Conservation (phyloP, 1,140 invertebrate species). For the Drosophila ambigua region DNA sequence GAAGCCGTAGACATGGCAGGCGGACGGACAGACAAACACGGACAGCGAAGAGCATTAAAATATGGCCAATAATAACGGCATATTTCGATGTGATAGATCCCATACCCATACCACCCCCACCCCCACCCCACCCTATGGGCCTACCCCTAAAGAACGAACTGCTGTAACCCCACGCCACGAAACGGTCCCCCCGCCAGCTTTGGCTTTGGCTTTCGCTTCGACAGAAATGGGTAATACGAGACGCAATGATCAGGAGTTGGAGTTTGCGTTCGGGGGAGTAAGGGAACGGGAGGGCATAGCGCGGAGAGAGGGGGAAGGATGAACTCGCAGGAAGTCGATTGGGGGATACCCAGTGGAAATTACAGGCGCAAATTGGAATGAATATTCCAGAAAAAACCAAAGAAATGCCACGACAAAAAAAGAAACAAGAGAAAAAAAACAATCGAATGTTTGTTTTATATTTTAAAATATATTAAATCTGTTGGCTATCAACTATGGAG, state of each 20-base stretch:
- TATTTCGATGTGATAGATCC: conserved; percentile 64
- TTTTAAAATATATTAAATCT: too few relatives aligned
- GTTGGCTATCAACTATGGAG: too few relatives aligned
- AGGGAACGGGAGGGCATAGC: background rate
- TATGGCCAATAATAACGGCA: conserved; percentile 77
- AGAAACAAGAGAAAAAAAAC: background rate
- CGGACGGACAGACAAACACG: conserved; percentile 20
- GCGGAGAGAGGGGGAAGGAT: too few relatives aligned
- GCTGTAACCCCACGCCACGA: background rate
- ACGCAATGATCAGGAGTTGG: too few relatives aligned
- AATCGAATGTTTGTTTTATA: too few relatives aligned
- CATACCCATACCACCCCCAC: background rate
- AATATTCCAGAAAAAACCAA: too few relatives aligned
- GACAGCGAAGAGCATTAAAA: conserved; percentile 65
- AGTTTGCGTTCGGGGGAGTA: background rate
- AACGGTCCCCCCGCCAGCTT: conserved; percentile 1
- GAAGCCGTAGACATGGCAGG: background rate
- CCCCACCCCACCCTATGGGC: too few relatives aligned
- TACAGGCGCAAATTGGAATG: too few relatives aligned
- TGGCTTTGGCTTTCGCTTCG: background rate
- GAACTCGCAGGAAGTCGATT: background rate
- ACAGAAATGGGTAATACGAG: conserved; percentile 39
- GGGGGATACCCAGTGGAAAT: background rate
- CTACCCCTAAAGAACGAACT: too few relatives aligned
- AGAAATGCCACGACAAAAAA: too few relatives aligned